A percentile compares a stretch with the other conserved stretches of the same genome.
Evolutionary conservation across 2,113 vertebrate genomes (phyloP).

Genomic region (Channa maculata): DNA sequence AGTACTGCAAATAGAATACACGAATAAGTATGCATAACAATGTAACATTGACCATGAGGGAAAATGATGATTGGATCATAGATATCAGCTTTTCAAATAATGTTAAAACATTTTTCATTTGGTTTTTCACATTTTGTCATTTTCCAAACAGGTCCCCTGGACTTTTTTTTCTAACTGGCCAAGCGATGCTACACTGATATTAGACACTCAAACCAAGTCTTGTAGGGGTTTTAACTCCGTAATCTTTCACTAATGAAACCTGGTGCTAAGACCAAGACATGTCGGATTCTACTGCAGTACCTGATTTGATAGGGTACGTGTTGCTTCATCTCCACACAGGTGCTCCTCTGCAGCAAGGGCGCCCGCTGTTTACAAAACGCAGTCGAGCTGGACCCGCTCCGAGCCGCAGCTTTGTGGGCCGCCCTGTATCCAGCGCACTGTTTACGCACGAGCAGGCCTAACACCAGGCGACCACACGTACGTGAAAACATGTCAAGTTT

Average conservation of each 20-base stretch:
- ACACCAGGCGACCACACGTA: slow-evolving; percentile 43
- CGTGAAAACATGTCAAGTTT: slow-evolving; percentile 51
- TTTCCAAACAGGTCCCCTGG: too few relatives aligned
- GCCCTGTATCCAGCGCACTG: not conserved
- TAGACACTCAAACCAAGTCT: too few relatives aligned
- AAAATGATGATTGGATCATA: too few relatives aligned
- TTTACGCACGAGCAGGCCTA: slow-evolving; percentile 26
- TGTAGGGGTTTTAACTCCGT: too few relatives aligned
- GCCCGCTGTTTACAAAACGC: slow-evolving; percentile 61
- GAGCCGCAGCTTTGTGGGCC: not conserved
- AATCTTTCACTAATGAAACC: too few relatives aligned
- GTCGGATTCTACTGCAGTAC: not conserved
- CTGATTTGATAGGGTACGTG: not conserved
- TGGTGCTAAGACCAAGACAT: too few relatives aligned
- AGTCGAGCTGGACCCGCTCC: slow-evolving; percentile 55
- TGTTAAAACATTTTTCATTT: too few relatives aligned
- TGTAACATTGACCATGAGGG: too few relatives aligned
- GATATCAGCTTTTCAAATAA: too few relatives aligned
- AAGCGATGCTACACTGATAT: too few relatives aligned
- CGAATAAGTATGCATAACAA: not conserved
- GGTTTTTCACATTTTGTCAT: too few relatives aligned
- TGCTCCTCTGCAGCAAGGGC: slow-evolving; percentile 34
- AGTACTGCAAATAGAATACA: slow-evolving; percentile 33
- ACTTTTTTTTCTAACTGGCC: too few relatives aligned
- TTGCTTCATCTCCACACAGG: not conserved